phyloP scores from a whole-genome alignment of 2,888 invertebrate species.

The Netelia melanura region DNA sequence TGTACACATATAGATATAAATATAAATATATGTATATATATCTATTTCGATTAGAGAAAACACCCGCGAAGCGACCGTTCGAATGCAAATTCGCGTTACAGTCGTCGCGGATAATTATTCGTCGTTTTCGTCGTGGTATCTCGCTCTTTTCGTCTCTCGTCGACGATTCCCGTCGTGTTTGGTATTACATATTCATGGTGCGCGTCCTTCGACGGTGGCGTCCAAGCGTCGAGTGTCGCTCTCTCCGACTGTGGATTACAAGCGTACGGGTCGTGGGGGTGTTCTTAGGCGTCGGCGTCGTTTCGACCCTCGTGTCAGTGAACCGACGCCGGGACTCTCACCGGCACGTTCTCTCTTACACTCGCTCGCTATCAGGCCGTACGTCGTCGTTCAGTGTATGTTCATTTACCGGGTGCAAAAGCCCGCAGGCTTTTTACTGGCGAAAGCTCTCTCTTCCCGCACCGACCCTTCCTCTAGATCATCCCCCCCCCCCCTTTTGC shows the following conservation, averaged over 20 bases:
- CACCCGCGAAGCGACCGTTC: constrained; percentile 14
- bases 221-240: constrained; percentile 82
- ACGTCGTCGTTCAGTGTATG: neutral
- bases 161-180: constrained; percentile 10
- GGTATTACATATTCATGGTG: constrained; percentile 76
- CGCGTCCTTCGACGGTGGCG: constrained; percentile 84
- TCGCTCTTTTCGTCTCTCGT: neutral
- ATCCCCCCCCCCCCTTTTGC: constrained; percentile 6
- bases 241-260: constrained; percentile 66
- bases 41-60: neutral
- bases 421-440: constrained; percentile 34
- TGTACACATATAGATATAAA: neutral
- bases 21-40: neutral
- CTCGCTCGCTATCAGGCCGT: neutral
- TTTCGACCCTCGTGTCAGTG: constrained; percentile 81
- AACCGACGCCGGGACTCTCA: constrained; percentile 74
- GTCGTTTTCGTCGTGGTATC: neutral
- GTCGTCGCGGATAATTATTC: constrained; percentile 9
- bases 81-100: constrained; percentile 60
- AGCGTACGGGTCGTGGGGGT: constrained; percentile 36
- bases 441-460: constrained; percentile 2
- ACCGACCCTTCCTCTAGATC: constrained; percentile 30
- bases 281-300: constrained; percentile 75
- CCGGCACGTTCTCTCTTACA: neutral
- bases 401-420: neutral